Conservation (phyloP, 2,113 vertebrate genomes). For the Seriola aureovittata region DNA sequence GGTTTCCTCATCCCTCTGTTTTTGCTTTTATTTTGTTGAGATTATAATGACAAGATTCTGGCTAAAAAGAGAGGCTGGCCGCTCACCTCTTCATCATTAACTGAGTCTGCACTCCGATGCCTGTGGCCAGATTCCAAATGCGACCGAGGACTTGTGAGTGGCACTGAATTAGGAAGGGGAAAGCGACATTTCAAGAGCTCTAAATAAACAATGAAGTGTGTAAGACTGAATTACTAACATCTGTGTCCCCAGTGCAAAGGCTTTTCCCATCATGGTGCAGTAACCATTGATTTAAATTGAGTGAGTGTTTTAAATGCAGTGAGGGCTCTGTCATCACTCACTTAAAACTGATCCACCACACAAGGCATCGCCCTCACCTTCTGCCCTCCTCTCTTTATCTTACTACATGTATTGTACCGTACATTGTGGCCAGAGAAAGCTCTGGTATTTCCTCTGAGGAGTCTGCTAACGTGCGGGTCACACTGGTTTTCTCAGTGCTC, state of each 20-base stretch:
- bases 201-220: not conserved
- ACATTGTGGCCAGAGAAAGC: conserved; percentile 34
- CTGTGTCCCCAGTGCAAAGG: not conserved
- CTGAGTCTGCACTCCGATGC: not conserved
- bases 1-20: not conserved
- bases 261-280: not conserved
- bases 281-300: not conserved
- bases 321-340: not conserved
- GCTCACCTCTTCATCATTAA: conserved; percentile 7
- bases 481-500: conserved; percentile 33
- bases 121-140: not conserved
- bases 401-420: conserved; percentile 33
- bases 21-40: not conserved
- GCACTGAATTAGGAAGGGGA: not conserved
- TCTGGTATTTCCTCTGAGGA: conserved; percentile 68
- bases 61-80: conserved; percentile 1
- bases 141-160: not conserved
- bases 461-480: conserved; percentile 61
- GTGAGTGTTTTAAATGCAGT: not conserved
- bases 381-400: conserved; percentile 7
- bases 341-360: not conserved
- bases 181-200: conserved; percentile 9
- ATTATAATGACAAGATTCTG: not conserved
- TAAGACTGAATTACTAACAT: conserved; percentile 4
- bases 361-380: not conserved